Conservation (phyloP, 2,888 invertebrate genomes). For the Drosophila atripex region DNA sequence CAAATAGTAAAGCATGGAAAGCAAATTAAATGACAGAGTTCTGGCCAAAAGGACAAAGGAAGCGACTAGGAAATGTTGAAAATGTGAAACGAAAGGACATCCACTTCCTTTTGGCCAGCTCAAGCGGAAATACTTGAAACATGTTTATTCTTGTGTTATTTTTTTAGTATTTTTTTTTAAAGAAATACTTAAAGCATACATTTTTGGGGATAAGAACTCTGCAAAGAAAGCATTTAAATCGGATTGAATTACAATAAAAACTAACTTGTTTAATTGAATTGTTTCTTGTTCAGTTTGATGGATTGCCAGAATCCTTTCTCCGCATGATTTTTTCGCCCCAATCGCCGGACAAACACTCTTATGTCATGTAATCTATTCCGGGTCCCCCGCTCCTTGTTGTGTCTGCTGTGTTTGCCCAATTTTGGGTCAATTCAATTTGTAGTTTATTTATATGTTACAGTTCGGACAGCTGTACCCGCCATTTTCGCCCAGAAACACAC, state of each 20-base stretch:
- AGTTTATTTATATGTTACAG: slow-evolving; percentile 45
- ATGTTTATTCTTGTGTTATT: slow-evolving; percentile 7
- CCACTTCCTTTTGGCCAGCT: not conserved
- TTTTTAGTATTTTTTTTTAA: no score
- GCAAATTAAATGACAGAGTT: slow-evolving; percentile 2
- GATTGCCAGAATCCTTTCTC: slow-evolving; percentile 5
- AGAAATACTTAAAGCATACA: not conserved
- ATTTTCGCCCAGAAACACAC: no score
- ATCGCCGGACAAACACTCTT: slow-evolving; percentile 15
- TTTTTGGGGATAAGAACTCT: not conserved
- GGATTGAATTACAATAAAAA: not conserved
- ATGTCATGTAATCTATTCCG: slow-evolving; percentile 11
- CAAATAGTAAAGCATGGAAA: not conserved
- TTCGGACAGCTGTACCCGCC: slow-evolving; percentile 10
- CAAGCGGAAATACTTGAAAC: slow-evolving; percentile 11
- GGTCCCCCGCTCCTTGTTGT: slow-evolving; percentile 3
- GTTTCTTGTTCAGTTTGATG: not conserved
- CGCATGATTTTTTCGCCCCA: not conserved
- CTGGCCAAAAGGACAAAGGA: slow-evolving; percentile 5
- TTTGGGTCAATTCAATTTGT: slow-evolving; percentile 56
- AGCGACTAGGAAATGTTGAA: not conserved
- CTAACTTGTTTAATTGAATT: not conserved
- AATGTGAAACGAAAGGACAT: slow-evolving; percentile 2
- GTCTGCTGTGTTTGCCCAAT: slow-evolving; percentile 22
- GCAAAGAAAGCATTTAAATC: not conserved